A percentile compares a stretch with the other conserved stretches of the same genome.
phyloP scores from a whole-genome alignment of 1,140 invertebrate species.

The Onthophagus taurus region DNA sequence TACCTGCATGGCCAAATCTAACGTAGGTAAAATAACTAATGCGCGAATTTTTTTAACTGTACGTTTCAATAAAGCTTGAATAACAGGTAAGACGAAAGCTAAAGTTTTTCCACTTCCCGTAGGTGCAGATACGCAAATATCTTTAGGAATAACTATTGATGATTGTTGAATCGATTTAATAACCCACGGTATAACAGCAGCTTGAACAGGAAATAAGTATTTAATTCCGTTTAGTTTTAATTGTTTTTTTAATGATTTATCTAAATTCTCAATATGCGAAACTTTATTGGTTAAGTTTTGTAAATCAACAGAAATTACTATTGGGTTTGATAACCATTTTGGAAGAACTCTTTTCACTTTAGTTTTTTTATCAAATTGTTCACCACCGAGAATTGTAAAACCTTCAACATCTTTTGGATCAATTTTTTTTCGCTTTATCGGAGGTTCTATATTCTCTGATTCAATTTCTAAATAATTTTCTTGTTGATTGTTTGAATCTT shows the following conservation, averaged over 20 bases:
- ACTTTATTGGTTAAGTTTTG: conserved; percentile 48
- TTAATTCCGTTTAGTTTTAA: conserved; percentile 64
- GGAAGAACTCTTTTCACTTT: conserved; percentile 58
- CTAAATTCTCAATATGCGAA: conserved; percentile 49
- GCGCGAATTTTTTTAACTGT: conserved; percentile 59
- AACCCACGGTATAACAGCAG: conserved; percentile 71
- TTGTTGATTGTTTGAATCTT: conserved; percentile 6
- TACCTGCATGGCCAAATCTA: conserved; percentile 85
- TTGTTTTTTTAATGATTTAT: conserved; percentile 50
- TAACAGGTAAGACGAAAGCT: conserved; percentile 84
- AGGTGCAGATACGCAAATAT: conserved; percentile 94
- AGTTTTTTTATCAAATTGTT: conserved; percentile 21
- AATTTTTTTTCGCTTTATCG: conserved; percentile 19
- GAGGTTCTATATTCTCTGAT: conserved; percentile 12
- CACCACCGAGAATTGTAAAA: conserved; percentile 31
- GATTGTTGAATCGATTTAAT: conserved; percentile 51
- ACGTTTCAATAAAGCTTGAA: conserved; percentile 57
- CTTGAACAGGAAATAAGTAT: conserved; percentile 84
- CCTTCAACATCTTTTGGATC: conserved; percentile 20
- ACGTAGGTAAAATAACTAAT: conserved; percentile 82
- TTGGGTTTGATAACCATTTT: conserved; percentile 76
- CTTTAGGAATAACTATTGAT: conserved; percentile 57
- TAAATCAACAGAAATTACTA: conserved; percentile 62
- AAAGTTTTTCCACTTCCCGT: conserved; percentile 98
- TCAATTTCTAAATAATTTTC: conserved; percentile 1